phyloP scores from a whole-genome alignment of 2,888 invertebrate genomes.

The Coelinius sp. region DNA sequence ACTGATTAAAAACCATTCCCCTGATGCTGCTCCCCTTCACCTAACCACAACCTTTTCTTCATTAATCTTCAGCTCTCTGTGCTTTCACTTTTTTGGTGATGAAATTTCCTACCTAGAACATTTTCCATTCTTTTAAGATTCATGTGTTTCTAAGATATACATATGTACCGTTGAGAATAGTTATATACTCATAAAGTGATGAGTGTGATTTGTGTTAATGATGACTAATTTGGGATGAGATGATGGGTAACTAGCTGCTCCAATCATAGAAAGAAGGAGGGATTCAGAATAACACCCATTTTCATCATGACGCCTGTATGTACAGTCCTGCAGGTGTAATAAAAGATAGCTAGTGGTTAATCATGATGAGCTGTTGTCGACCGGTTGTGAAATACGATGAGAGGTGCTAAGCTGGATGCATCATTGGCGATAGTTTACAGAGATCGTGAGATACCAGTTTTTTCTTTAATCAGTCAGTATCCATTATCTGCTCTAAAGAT shows the following conservation, averaged over 20 bases:
- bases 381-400: neutral
- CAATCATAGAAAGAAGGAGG: no score
- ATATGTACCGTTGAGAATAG: no score
- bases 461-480: neutral
- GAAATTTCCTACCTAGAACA: neutral
- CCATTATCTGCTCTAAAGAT: neutral
- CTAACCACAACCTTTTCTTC: neutral
- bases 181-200: no score
- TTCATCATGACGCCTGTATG: no score
- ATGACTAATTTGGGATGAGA: no score
- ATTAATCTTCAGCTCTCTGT: neutral
- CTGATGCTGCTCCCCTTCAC: neutral
- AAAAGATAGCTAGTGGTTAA: no score
- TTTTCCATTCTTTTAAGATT: neutral
- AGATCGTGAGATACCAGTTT: neutral
- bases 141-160: neutral
- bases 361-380: no score
- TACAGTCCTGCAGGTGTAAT: neutral
- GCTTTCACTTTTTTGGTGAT: neutral
- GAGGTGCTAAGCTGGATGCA: neutral
- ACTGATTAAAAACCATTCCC: constrained; percentile 69
- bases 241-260: no score
- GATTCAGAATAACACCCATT: no score
- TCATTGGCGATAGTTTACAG: neutral
- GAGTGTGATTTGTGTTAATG: no score